These are phyloP conservation scores for Streptopelia turtur DNA, from an alignment of 2,797 vertebrate genomes.

Conservation along the genomic window DNA sequence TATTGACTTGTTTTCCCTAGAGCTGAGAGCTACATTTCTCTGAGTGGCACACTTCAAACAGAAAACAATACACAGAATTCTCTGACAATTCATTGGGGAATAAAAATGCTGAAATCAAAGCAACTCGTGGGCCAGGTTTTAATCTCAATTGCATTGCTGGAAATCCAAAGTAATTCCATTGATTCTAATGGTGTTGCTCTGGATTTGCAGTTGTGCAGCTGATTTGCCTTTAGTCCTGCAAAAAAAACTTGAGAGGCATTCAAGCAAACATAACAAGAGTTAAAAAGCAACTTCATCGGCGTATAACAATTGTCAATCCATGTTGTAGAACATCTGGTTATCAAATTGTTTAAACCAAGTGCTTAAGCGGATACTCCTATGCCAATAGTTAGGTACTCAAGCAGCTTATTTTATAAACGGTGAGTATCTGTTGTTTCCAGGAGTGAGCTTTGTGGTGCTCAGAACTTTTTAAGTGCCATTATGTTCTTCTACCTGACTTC, in stretches of 20 bases:
- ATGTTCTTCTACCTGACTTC: not conserved
- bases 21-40: not conserved
- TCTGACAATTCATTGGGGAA: not conserved
- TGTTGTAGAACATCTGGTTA: not conserved
- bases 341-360: not conserved
- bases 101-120: not conserved
- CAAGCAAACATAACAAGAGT: not conserved
- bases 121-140: not conserved
- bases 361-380: not conserved
- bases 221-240: not conserved
- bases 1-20: not conserved
- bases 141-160: not conserved
- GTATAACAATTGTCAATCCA: not conserved
- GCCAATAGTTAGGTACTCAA: not conserved
- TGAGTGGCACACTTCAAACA: not conserved
- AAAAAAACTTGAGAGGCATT: not conserved
- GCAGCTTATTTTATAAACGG: not conserved
- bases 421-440: not conserved
- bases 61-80: not conserved
- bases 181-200: not conserved
- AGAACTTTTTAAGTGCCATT: not conserved
- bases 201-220: not conserved
- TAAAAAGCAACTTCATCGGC: not conserved
- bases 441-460: not conserved
- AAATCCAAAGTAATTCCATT: not conserved